Evolutionary conservation across 2,888 invertebrate genomes (phyloP), one percentile per base, ranked within the genome.

Genomic region (Diloba caeruleocephala): DNA sequence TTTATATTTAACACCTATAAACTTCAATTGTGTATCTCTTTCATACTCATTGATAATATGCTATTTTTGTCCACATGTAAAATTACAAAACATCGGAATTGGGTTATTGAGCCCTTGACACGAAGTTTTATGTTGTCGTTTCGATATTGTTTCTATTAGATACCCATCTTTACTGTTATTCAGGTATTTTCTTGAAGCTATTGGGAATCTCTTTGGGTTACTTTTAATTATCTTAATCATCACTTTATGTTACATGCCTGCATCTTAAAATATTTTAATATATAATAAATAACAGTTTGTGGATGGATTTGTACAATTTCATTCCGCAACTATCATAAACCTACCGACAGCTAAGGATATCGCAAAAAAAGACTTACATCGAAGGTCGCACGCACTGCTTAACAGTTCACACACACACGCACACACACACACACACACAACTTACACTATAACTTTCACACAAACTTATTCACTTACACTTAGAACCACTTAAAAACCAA

Each of bases 31-130:
- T 41, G 13, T 44, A 37, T 45, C 14, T 54, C 15, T 15, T 34
- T 31, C 17, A 28, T 43, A 65, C 12, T 65, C 57, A 57, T 29
- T 53, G 53, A 42, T 46, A 26, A 19, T 32, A 6, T 12, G 42
- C 54, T 75, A 77, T 73, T 76, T 76, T 65, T 71, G 74, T 66
- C 49, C 74, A 73, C 68, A 71, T 65, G 58, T 65, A 71, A 68
- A 50, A 76, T 83, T 76, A 78, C 72, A 75, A 78, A 82, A 79
- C 74, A 49, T 48, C 41, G 52, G 66, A 88, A 85, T 81, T 84
- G 54, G 88, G 86, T 85, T 85, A 86, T 75, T 45, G 76, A 59
- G 81, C 71, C 90, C 90, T 90, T 90, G 90, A 87, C 87, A 85
- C 54, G 50, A 29, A 33, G 44, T 70, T 66, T 72, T 70, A 74